Evolutionary conservation across 1,140 invertebrate species (phyloP), one percentile per base, ranked within the genome.

Genomic region (Papilio helenus): DNA sequence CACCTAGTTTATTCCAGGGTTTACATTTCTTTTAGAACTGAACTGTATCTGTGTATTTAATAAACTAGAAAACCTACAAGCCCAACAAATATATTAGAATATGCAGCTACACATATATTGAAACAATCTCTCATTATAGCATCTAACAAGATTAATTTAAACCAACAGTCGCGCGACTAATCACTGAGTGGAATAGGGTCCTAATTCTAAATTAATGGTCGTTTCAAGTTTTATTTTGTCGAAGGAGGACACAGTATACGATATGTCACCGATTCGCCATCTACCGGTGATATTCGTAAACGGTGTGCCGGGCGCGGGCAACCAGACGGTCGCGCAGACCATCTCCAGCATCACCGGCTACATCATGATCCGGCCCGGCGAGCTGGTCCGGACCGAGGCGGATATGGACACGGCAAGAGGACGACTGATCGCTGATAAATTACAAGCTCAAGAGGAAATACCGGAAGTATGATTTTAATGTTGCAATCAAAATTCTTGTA

Each of bases 211-310:
- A 55, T 55, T 7, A 18, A 49, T 16, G 34, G 16, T 39, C 1
- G 1, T n/a, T 72, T 7, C 39, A 20, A 51, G 20, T 61, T 74
- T 46, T 29, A 65, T 68, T 61, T 80, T 65, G 73, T 79, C 23
- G 2, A 83, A 92, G 86, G 88, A 89, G 14, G 87, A 89, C 18
- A 58, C 80, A 44, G 79, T 83, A 23, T 94, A 94, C 81, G 92
- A 95, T 74, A 92, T 93, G 89, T 82, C 92, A 7, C 91, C 92
- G 1, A 93, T 95, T 49, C 83, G 87, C 26, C 89, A 94, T 72
- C 81, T 94, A 23, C 94, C 94, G 1, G 95, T 95, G n/a, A 92
- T 95, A 55, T 95, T 95, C 84, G 93, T 95, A 72, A 93, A 93
- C 79, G 95, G 95, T 0, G 93, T 95, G 2, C 94, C 94, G 0